A percentile compares a stretch with the other conserved stretches of the same genome.
Conservation (phyloP, 2,113 vertebrate species). For the Silurus asotus region DNA sequence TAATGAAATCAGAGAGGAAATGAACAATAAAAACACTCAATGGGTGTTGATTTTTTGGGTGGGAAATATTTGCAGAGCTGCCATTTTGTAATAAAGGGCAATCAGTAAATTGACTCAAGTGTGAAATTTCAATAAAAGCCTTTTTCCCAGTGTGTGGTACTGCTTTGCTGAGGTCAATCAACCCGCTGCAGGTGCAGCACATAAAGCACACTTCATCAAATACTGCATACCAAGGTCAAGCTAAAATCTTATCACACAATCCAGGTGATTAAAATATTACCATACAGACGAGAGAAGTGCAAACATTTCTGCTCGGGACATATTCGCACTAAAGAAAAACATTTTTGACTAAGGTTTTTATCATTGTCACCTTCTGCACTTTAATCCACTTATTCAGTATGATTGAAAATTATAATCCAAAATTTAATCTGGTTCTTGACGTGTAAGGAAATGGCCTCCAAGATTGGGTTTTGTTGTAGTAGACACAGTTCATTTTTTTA, state of each 20-base stretch:
- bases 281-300: background rate
- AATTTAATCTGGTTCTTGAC: background rate
- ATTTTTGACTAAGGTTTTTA: background rate
- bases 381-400: background rate
- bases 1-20: background rate
- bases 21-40: background rate
- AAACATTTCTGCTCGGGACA: background rate
- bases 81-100: background rate
- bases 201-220: slow-evolving; percentile 2
- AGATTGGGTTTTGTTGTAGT: background rate
- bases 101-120: background rate
- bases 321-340: background rate
- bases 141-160: background rate
- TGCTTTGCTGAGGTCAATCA: background rate
- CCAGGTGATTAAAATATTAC: background rate
- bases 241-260: background rate
- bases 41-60: background rate
- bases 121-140: background rate
- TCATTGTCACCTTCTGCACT: background rate
- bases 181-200: background rate
- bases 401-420: background rate
- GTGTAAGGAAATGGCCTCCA: background rate
- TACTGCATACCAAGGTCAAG: background rate
- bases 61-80: background rate
- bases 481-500: background rate